phyloP scores from a whole-genome alignment of 2,888 invertebrate species.

The Idaea aversata region DNA sequence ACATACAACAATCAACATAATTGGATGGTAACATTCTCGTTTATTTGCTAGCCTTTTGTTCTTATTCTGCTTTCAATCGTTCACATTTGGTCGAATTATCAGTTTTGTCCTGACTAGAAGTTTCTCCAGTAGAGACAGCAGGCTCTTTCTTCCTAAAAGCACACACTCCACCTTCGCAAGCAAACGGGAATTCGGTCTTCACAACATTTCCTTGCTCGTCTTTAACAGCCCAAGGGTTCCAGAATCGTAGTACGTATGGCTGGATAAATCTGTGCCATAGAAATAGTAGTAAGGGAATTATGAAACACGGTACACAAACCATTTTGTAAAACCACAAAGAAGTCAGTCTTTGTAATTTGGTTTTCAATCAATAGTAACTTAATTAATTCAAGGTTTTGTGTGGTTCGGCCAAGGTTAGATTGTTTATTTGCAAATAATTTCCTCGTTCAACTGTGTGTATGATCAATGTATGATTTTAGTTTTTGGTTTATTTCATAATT shows the following conservation, averaged over 20 bases:
- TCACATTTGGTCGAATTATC: conserved; percentile 31
- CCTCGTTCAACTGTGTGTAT: background rate
- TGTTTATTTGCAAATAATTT: background rate
- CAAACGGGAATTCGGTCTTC: conserved; percentile 81
- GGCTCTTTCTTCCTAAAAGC: conserved; percentile 50
- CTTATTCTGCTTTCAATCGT: conserved; percentile 47
- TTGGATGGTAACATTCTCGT: background rate
- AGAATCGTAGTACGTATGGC: conserved; percentile 88
- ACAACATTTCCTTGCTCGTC: conserved; percentile 80
- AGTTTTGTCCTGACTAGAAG: conserved; percentile 30
- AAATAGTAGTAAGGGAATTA: conserved; percentile 89
- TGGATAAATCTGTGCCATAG: conserved; percentile 93
- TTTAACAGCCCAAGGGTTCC: conserved; percentile 89
- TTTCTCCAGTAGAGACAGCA: conserved; percentile 30
- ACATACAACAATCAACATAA: background rate
- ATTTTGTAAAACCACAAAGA: conserved; percentile 56
- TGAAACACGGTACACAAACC: conserved; percentile 93
- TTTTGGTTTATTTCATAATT: background rate
- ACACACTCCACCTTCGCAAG: conserved; percentile 81
- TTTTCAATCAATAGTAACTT: background rate
- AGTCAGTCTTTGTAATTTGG: background rate
- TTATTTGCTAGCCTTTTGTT: background rate
- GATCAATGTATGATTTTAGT: background rate
- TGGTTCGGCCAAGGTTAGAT: background rate
- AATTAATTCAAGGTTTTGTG: conserved; percentile 3